Evolutionary conservation across 2,888 invertebrate genomes (phyloP), one percentile per base, ranked within the genome.

Genomic region (Caradrina kadenii): DNA sequence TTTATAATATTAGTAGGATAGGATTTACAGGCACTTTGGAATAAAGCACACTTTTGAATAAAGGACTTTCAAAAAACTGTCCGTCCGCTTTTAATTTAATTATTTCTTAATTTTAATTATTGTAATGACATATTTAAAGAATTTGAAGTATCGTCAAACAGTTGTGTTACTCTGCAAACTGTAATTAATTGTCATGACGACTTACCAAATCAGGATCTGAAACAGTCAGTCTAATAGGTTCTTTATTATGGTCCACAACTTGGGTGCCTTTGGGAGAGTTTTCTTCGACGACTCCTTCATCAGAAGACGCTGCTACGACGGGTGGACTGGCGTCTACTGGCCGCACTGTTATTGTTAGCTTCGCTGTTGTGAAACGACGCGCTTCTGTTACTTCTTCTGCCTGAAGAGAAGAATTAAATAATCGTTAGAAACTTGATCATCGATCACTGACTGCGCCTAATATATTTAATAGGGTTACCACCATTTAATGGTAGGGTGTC

Each of bases 291-390:
- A 96, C 97, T 0, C 98, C 98, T 86, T 98, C 98, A 22, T 96
- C 96, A 0, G 97, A 96, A 0, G 98, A 96, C 0, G 98, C 96
- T 6, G 96, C 94, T 63, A 98, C 97, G 31, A 97, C 97, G 0
- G 98, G 98, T 0, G 98, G 98, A 92, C 98, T 98, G 19, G 98
- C 97, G 91, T 99, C 98, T 0, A 98, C 98, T 0, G 98, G 98
- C 76, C 98, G 97, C 0, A 99, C 98, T 49, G 97, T 97, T 68
- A 99, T 97, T 4, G 97, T 96, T 63, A 99, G 92, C 90, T 98
- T 98, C 0, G 98, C 98, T 31, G 98, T 98, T 0, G 98, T 98
- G 70, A 97, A 98, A 52, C 98, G 96, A 85, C 97, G 97, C 0
- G 97, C 97, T 92, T 98, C 97, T 2, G 98, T 97, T 60, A 97